Conservation (phyloP, 1,140 invertebrate genomes). For the Pseudomyrmex sp. region DNA sequence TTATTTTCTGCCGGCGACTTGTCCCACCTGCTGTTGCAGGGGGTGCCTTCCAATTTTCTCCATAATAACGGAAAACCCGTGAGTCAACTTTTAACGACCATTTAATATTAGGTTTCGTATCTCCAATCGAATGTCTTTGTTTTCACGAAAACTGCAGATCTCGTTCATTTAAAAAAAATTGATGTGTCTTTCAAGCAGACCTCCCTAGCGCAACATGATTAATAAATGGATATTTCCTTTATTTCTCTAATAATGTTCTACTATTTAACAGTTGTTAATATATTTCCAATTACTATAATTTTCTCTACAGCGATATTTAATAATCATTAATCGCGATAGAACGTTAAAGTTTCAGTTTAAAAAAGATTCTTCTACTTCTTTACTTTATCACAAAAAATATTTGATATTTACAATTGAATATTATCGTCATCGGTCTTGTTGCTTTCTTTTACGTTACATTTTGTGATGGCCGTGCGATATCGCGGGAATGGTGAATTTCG, state of each 20-base stretch:
- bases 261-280: slow-evolving; percentile 5
- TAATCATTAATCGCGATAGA: neutral
- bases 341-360: neutral
- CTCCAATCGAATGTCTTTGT: slow-evolving; percentile 64
- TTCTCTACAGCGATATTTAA: neutral
- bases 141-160: slow-evolving; percentile 29
- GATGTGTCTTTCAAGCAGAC: slow-evolving; percentile 44
- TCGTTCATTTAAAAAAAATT: slow-evolving; percentile 40
- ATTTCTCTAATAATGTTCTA: slow-evolving; percentile 3
- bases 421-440: too few species aligned
- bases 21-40: slow-evolving; percentile 78
- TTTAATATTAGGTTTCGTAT: slow-evolving; percentile 65
- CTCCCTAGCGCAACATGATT: slow-evolving; percentile 17
- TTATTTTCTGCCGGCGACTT: slow-evolving; percentile 54
- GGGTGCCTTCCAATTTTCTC: slow-evolving; percentile 62
- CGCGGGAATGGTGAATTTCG: slow-evolving; percentile 80
- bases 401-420: too few species aligned
- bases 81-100: slow-evolving; percentile 61
- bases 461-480: slow-evolving; percentile 77
- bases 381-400: too few species aligned
- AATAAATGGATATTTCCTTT: neutral
- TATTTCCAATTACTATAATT: neutral
- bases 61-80: slow-evolving; percentile 63
- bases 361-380: too few species aligned
- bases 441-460: slow-evolving; percentile 53